Conservation (phyloP, 2,888 invertebrate species). For the Lingula anatina region DNA sequence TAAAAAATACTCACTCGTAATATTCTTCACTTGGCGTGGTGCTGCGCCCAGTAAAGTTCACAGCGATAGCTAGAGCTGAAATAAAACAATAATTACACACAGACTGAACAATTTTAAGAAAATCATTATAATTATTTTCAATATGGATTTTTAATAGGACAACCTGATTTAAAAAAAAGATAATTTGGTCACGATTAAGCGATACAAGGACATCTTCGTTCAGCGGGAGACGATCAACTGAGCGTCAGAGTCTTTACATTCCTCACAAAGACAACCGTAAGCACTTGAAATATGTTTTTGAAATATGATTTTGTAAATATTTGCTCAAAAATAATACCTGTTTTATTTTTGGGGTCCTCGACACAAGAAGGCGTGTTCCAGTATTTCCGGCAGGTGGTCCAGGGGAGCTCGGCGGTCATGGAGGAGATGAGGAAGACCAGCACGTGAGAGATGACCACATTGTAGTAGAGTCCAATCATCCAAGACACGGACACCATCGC, state of each 20-base stretch:
- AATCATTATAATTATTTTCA: no score
- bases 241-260: not conserved
- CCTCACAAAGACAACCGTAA: not conserved
- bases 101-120: no score
- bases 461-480: constrained; percentile 49
- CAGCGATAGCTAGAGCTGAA: no score
- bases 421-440: constrained; percentile 48
- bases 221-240: constrained; percentile 7
- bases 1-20: constrained; percentile 77
- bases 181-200: no score
- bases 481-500: constrained; percentile 45
- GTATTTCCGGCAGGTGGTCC: constrained; percentile 43
- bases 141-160: no score
- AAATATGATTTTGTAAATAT: not conserved
- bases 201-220: no score
- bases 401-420: constrained; percentile 43
- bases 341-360: no score
- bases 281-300: not conserved
- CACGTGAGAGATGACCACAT: constrained; percentile 49
- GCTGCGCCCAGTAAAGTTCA: no score
- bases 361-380: constrained; percentile 52
- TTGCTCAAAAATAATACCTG: no score
- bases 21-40: constrained; percentile 88
- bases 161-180: no score
- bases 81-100: no score